Percentiles rank a stretch among this genome's conserved stretches.
phyloP scores from a whole-genome alignment of 2,888 invertebrate species.

The Masnerella sp. region DNA sequence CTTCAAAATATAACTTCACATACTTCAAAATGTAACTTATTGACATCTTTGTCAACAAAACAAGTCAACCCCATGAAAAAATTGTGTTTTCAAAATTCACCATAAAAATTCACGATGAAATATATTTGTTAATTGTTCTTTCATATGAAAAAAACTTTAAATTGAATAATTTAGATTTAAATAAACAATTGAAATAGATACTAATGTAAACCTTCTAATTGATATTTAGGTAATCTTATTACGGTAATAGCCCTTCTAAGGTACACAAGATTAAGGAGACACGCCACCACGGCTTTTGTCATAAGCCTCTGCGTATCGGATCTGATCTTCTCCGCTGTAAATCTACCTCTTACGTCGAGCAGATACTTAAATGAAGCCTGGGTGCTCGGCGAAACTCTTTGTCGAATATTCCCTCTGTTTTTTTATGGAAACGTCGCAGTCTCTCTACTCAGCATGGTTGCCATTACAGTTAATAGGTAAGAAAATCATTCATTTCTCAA shows the following conservation, averaged over 20 bases:
- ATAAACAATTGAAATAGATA: no score
- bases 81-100: no score
- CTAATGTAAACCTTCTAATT: conserved; percentile 52
- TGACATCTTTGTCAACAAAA: no score
- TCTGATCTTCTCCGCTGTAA: conserved; percentile 89
- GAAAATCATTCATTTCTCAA: conserved; percentile 49
- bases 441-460: conserved; percentile 92
- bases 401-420: conserved; percentile 91
- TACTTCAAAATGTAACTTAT: no score
- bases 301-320: conserved; percentile 92
- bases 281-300: conserved; percentile 93
- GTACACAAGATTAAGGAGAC: conserved; percentile 87
- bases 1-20: no score
- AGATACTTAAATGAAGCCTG: conserved; percentile 89
- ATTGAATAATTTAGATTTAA: no score
- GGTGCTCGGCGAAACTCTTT: conserved; percentile 87
- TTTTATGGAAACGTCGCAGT: conserved; percentile 95
- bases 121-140: no score
- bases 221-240: conserved; percentile 86
- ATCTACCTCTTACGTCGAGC: conserved; percentile 90
- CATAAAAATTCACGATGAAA: no score
- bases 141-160: no score
- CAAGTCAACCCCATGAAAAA: no score
- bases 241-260: conserved; percentile 88
- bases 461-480: conserved; percentile 92